Conservation (phyloP, 2,888 invertebrate genomes). For the Synanthedon myopaeformis region DNA sequence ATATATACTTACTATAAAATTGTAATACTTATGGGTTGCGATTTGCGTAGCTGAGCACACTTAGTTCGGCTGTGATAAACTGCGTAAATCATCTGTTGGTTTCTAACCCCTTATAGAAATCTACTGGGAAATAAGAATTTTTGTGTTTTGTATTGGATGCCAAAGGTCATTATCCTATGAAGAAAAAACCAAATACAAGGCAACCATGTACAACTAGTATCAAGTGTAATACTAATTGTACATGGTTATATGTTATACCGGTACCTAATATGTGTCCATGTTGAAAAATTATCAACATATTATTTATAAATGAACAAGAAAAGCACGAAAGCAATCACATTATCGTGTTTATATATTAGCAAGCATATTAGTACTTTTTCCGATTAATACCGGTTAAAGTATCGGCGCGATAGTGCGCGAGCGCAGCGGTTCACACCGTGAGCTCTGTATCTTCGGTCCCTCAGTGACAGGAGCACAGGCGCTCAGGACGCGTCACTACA, state of each 20-base stretch:
- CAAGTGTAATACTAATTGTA: too few species aligned
- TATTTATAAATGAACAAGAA: not conserved
- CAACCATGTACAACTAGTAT: not conserved
- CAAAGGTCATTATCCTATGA: too few species aligned
- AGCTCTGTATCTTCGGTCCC: conserved; percentile 19
- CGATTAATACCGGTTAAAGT: conserved; percentile 14
- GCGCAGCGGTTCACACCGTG: conserved; percentile 20
- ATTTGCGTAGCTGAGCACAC: too few species aligned
- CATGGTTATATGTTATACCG: too few species aligned
- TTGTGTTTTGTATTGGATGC: too few species aligned
- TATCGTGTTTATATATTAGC: not conserved
- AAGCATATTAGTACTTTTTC: conserved; percentile 21
- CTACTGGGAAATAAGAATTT: too few species aligned
- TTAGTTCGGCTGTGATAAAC: too few species aligned
- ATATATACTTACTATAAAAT: too few species aligned
- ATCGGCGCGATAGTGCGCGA: conserved; percentile 19
- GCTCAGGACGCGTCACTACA: conserved; percentile 13
- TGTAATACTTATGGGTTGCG: too few species aligned
- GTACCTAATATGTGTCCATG: not conserved
- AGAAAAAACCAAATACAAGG: too few species aligned
- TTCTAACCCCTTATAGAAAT: too few species aligned
- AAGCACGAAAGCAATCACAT: not conserved
- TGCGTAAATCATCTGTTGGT: too few species aligned
- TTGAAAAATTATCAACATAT: not conserved
- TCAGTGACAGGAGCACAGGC: conserved; percentile 30